A percentile compares a stretch with the other conserved stretches of the same genome.
These are phyloP conservation scores for Actinemys pallida DNA, from an alignment of 2,113 vertebrate genomes.

Conservation along the genomic window DNA sequence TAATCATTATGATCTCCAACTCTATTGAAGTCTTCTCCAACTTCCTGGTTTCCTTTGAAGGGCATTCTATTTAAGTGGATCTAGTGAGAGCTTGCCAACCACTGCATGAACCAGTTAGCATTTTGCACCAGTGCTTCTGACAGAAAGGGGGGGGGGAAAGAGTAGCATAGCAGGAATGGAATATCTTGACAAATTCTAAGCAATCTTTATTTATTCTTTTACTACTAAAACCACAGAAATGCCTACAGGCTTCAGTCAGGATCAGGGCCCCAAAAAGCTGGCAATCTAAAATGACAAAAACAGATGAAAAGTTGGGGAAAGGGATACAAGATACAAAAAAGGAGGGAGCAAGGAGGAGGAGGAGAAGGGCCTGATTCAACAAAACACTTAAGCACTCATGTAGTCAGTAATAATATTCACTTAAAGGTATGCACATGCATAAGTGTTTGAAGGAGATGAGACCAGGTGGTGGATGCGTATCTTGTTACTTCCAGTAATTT, in stretches of 20 bases:
- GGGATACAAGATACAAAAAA: not conserved
- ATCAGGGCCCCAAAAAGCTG: not conserved
- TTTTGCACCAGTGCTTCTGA: constrained; percentile 5
- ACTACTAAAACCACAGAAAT: not conserved
- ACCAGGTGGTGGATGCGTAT: not conserved
- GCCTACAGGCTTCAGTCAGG: not conserved
- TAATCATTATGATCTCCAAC: constrained; percentile 38
- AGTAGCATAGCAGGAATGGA: not conserved
- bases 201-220: not conserved
- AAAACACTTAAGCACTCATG: not conserved
- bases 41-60: constrained; percentile 45
- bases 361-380: not conserved
- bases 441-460: not conserved
- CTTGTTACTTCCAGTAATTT: not conserved
- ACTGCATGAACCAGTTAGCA: not conserved
- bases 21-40: constrained; percentile 15
- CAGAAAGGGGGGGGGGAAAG: not conserved
- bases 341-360: not conserved
- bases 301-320: not conserved
- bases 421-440: not conserved
- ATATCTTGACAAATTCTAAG: not conserved
- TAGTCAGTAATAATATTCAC: not conserved
- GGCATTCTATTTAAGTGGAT: constrained; percentile 5
- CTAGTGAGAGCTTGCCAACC: constrained; percentile 31
- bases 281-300: not conserved